A percentile compares a stretch with the other conserved stretches of the same genome.
These are phyloP conservation scores for Pterocles orientalis DNA, from an alignment of 2,113 vertebrate species.

Conservation along the genomic window DNA sequence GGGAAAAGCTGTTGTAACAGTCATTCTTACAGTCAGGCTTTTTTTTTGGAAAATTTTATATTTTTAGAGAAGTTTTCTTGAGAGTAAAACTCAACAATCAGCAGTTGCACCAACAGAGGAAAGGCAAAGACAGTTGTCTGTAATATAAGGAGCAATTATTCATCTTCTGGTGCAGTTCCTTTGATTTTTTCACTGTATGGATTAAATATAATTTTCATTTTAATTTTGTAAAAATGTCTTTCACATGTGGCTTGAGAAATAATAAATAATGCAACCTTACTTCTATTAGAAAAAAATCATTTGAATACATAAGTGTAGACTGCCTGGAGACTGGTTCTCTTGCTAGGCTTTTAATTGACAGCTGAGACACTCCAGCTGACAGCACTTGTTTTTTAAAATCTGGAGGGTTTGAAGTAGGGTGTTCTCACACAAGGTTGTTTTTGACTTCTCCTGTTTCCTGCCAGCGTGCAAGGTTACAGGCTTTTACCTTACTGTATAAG, in stretches of 20 bases:
- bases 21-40: not conserved
- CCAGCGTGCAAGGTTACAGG: not conserved
- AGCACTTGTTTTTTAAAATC: not conserved
- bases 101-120: not conserved
- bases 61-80: not conserved
- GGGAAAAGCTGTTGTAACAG: not conserved
- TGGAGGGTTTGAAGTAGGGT: not conserved
- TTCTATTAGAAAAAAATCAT: not conserved
- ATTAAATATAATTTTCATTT: constrained; percentile 21
- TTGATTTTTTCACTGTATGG: not conserved
- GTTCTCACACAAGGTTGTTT: not conserved
- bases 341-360: constrained; percentile 46
- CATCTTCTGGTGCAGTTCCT: not conserved
- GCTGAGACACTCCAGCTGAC: constrained; percentile 55
- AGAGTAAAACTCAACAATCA: not conserved
- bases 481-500: not conserved
- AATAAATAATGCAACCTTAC: constrained; percentile 12
- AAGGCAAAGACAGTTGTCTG: not conserved
- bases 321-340: constrained; percentile 38
- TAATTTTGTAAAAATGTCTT: not conserved
- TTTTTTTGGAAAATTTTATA: not conserved
- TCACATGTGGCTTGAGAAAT: not conserved
- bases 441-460: not conserved
- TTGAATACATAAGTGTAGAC: not conserved
- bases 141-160: not conserved